Base-by-base conservation (phyloP, 2,888 invertebrate species). In the Lepas anatifera region DNA sequence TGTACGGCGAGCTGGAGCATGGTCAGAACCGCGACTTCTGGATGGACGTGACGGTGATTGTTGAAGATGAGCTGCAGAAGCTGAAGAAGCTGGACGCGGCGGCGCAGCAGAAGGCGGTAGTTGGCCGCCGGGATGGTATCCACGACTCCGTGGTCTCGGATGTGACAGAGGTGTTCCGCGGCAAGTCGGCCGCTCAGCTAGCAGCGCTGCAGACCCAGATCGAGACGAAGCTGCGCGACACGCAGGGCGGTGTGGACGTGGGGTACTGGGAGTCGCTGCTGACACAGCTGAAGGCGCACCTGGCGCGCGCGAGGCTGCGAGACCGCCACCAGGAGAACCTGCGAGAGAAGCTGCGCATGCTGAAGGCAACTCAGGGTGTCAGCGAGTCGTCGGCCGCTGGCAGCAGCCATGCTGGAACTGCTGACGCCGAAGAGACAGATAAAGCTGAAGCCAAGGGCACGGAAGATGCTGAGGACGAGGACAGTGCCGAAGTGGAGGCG, bases 191-290 rank as follows among this genome's bases (percentile, higher is more conserved):
- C 2, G 83, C 85, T 4, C 95, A 98, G 80, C 82, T 99, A 74
- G 87, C 88, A 75, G 87, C 89, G 70, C 81, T 99, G 75, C 91
- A 93, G 77, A 81, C 83, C 37, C 89, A 91, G 79, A 95, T 99
- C 76, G 91, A 92, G 80, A 83, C 83, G 25, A 97, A 96, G 83
- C 89, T 97, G 72, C 85, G 85, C 75, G 88, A 89, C 0, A 87
- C 89, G 73, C 87, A 87, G 64, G 95, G 92, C 81, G 95, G 95
- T 25, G 88, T 96, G 66, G 98, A 98, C 82, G 89, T 97, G 73
- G 93, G 94, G 66, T 99, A 97, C 81, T 99, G 98, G 98, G 98
- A 99, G 83, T 92, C 93, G 67, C 81, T 99, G 74, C 83, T 96
- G 46, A 92, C 92, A n/a, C 95, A 96, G 79, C 83, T 99, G 16